Conservation (phyloP, 1,140 invertebrate genomes). For the Macrobrachium rosenbergii region DNA sequence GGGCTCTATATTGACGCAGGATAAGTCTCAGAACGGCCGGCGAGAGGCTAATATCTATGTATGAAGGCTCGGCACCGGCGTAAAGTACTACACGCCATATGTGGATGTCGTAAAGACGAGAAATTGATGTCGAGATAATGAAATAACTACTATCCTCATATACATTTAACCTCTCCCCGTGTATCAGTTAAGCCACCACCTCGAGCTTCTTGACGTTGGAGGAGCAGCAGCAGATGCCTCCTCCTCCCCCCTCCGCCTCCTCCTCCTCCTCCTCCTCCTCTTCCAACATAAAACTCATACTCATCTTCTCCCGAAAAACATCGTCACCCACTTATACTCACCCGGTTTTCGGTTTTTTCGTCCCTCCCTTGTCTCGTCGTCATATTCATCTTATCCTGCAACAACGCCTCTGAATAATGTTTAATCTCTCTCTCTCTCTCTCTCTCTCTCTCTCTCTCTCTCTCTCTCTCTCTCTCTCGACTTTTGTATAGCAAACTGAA, state of each 20-base stretch:
- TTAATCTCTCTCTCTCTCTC: too few relatives aligned
- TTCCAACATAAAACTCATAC: too few relatives aligned
- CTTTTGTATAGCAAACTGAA: too few relatives aligned
- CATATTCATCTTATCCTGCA: too few relatives aligned
- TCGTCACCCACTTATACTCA: too few relatives aligned
- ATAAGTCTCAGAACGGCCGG: background rate
- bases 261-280: background rate
- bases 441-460: too few relatives aligned
- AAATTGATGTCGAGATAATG: slow-evolving; percentile 61
- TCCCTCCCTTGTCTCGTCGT: too few relatives aligned
- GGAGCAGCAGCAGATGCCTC: background rate
- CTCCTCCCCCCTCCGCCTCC: background rate
- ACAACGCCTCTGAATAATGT: too few relatives aligned
- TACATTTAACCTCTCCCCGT: slow-evolving; percentile 43
- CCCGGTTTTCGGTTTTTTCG: too few relatives aligned
- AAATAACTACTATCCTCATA: slow-evolving; percentile 52
- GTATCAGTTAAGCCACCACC: slow-evolving; percentile 45
- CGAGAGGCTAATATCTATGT: background rate
- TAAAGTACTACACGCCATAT: slow-evolving; percentile 45
- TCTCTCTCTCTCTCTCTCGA: too few relatives aligned
- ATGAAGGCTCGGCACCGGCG: slow-evolving; percentile 17
- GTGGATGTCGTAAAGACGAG: slow-evolving; percentile 59
- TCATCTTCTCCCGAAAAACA: too few relatives aligned
- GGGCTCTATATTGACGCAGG: background rate
- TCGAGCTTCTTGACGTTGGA: background rate